A percentile compares a stretch with the other conserved stretches of the same genome.
Evolutionary conservation across 2,113 vertebrate genomes (phyloP).

Genomic region (Girardinichthys multiradiatus): DNA sequence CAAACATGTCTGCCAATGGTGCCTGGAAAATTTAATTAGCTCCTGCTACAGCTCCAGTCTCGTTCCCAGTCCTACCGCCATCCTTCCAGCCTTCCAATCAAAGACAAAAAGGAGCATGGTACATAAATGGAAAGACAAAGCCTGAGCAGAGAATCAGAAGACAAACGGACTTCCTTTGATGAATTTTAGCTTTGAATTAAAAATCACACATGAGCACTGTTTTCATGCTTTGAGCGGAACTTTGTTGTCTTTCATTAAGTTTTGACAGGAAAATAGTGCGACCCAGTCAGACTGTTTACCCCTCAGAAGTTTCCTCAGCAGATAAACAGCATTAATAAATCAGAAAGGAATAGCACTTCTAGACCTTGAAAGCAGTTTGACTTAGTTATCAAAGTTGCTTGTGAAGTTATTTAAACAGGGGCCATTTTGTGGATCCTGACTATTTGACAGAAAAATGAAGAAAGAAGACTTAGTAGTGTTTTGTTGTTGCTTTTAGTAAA

Average conservation of each 20-base stretch:
- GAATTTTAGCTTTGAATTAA: slow-evolving; percentile 8
- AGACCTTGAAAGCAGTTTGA: slow-evolving; percentile 22
- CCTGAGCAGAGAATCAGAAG: background rate
- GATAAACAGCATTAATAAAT: slow-evolving; percentile 69
- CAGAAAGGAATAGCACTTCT: slow-evolving; percentile 31
- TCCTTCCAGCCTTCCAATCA: slow-evolving; percentile 22
- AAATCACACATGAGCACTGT: background rate
- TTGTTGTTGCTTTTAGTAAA: background rate
- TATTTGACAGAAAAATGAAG: slow-evolving; percentile 12
- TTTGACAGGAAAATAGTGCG: background rate
- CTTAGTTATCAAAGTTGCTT: slow-evolving; percentile 18
- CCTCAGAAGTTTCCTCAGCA: slow-evolving; percentile 24
- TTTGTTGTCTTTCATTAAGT: background rate
- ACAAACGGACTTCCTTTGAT: background rate
- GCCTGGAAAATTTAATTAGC: slow-evolving; percentile 78
- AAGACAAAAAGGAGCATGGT: background rate
- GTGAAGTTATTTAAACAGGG: slow-evolving; percentile 16
- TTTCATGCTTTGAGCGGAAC: background rate
- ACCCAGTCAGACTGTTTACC: slow-evolving; percentile 25
- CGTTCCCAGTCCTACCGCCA: slow-evolving; percentile 21
- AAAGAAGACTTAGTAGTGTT: background rate
- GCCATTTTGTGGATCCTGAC: slow-evolving; percentile 6
- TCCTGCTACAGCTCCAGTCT: slow-evolving; percentile 34
- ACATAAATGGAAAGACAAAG: background rate
- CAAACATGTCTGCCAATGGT: slow-evolving; percentile 69